phyloP scores from a whole-genome alignment of 2,113 vertebrate genomes.

The Cinclus cinclus region DNA sequence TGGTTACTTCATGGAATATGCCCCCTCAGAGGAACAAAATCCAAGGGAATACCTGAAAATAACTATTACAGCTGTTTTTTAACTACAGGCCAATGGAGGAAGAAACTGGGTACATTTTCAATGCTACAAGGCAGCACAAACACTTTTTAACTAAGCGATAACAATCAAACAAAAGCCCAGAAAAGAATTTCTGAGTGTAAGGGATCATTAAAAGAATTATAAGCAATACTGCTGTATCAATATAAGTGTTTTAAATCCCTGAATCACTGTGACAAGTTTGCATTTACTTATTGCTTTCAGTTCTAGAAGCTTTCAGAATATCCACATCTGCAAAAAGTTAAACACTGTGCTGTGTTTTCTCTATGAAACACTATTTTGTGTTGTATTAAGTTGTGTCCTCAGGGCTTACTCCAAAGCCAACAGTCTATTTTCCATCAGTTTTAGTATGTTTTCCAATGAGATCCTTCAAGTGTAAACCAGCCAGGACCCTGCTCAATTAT shows the following conservation, averaged over 20 bases:
- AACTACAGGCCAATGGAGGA: background rate
- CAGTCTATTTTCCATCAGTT: conserved; percentile 10
- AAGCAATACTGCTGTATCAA: background rate
- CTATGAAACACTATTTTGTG: background rate
- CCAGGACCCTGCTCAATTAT: conserved; percentile 2
- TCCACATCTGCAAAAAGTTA: background rate
- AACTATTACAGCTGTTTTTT: background rate
- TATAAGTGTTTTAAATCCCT: background rate
- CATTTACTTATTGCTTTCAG: background rate
- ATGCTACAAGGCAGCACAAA: background rate
- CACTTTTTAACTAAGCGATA: background rate
- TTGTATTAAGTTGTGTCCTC: background rate
- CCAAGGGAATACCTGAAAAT: background rate
- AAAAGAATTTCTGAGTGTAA: background rate
- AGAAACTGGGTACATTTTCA: background rate
- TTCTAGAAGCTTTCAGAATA: conserved; percentile 1
- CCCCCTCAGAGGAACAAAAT: background rate
- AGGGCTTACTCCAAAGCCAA: conserved; percentile 31
- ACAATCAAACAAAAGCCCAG: background rate
- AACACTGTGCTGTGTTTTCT: background rate
- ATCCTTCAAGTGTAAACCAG: background rate
- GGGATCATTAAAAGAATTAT: background rate
- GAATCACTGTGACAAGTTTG: background rate
- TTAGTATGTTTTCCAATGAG: background rate
- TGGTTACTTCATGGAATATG: background rate